A percentile compares a stretch with the other conserved stretches of the same genome.
These are phyloP conservation scores for Gymnocephalus cernua DNA, from an alignment of 2,113 vertebrate genomes.

Conservation along the genomic window DNA sequence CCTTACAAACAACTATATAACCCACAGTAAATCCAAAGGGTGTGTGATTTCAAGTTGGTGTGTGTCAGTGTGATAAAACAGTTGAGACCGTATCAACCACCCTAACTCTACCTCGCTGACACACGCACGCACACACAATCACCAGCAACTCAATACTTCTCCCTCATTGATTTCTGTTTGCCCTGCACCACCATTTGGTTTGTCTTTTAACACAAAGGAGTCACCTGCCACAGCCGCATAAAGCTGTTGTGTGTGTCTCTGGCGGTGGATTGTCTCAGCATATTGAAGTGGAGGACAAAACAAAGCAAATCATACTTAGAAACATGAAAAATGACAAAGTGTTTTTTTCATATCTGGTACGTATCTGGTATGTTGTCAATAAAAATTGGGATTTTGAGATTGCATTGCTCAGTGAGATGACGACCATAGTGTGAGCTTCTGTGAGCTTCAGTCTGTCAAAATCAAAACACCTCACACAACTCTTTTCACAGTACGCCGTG, in stretches of 20 bases:
- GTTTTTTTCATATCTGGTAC: not conserved
- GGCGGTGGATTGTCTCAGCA: constrained; percentile 29
- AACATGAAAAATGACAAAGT: not conserved
- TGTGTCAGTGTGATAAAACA: constrained; percentile 52
- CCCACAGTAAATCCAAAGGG: constrained; percentile 41
- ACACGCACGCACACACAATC: constrained; percentile 27
- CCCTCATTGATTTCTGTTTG: constrained; percentile 77
- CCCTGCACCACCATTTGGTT: constrained; percentile 54
- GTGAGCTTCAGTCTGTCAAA: not conserved
- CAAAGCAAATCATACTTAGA: not conserved
- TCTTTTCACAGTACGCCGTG: not conserved
- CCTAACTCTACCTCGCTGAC: not conserved
- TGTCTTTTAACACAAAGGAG: constrained; percentile 74
- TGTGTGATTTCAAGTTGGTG: constrained; percentile 39
- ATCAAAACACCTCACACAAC: not conserved
- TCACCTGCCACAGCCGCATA: constrained; percentile 34
- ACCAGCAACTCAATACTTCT: constrained; percentile 71
- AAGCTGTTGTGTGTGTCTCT: constrained; percentile 29
- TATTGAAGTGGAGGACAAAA: constrained; percentile 39
- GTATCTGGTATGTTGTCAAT: not conserved
- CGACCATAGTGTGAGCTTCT: not conserved
- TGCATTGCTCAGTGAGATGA: not conserved
- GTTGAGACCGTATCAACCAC: constrained; percentile 51
- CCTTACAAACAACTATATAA: constrained; percentile 64
- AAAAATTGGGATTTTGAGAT: not conserved